These are phyloP conservation scores for Cataglyphis rosenhaueri DNA, from an alignment of 2,888 invertebrate species.

Conservation along the genomic window DNA sequence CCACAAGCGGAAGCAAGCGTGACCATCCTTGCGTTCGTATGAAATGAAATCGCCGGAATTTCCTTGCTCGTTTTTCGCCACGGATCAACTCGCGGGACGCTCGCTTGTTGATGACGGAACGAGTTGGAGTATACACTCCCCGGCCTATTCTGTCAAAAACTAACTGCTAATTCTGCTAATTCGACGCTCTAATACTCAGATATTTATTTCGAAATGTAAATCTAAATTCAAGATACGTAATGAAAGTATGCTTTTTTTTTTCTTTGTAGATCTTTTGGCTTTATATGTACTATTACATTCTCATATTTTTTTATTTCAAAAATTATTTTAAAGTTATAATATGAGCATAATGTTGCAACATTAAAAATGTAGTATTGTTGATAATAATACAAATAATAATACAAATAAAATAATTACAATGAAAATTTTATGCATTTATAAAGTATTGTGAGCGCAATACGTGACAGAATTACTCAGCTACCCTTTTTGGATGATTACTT, in stretches of 20 bases:
- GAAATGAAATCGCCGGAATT: constrained; percentile 58
- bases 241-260: neutral
- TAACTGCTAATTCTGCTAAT: neutral
- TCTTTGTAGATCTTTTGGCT: neutral
- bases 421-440: neutral
- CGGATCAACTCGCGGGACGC: constrained; percentile 30
- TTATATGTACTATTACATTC: neutral
- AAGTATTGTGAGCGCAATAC: neutral
- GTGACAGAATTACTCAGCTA: constrained; percentile 55
- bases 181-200: neutral
- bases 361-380: neutral
- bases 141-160: constrained; percentile 20
- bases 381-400: constrained; percentile 5
- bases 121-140: constrained; percentile 7
- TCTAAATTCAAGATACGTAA: neutral
- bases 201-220: neutral
- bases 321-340: neutral
- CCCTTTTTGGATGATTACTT: constrained; percentile 75
- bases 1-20: constrained; percentile 70
- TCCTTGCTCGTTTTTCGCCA: constrained; percentile 53
- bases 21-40: constrained; percentile 57
- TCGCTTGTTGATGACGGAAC: constrained; percentile 43
- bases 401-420: constrained; percentile 5
- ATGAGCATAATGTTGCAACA: neutral
- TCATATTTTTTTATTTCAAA: neutral